Evolutionary conservation across 35 echinoderm and acorn worm species (phyloP).

Genomic region (Anneissia japonica): DNA sequence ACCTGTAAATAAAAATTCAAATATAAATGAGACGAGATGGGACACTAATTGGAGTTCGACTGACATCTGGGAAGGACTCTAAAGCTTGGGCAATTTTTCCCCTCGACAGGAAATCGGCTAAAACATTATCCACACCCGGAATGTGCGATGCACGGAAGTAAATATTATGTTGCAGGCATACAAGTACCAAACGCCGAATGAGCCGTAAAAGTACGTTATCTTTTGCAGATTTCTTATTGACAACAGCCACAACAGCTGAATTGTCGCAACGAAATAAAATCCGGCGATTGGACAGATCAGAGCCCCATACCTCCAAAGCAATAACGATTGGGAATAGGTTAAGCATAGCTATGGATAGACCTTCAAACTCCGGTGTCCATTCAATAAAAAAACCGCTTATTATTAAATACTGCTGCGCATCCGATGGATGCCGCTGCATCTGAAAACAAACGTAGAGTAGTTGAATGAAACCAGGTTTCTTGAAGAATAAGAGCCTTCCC

Average conservation of each 20-base stretch:
- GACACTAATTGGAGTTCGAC: background rate
- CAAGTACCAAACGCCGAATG: background rate
- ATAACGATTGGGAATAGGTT: background rate
- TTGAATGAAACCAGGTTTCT: background rate
- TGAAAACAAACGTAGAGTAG: background rate
- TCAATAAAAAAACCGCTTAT: background rate
- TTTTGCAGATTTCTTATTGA: background rate
- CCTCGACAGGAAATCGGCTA: background rate
- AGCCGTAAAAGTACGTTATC: background rate
- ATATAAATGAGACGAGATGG: background rate
- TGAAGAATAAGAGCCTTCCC: background rate
- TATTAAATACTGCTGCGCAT: background rate
- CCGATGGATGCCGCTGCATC: constrained; percentile 1
- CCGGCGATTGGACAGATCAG: background rate
- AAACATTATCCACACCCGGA: background rate
- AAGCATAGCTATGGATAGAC: background rate
- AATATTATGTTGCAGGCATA: background rate
- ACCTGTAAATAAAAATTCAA: background rate
- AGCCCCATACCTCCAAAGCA: background rate
- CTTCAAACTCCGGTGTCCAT: background rate
- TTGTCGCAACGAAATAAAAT: background rate
- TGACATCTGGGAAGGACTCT: background rate
- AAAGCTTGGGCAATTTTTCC: background rate
- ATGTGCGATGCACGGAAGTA: background rate
- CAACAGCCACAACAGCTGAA: background rate